Evolutionary conservation across 2,888 invertebrate genomes (phyloP), one percentile per base, ranked within the genome.

Genomic region (Brassicogethes aeneus): DNA sequence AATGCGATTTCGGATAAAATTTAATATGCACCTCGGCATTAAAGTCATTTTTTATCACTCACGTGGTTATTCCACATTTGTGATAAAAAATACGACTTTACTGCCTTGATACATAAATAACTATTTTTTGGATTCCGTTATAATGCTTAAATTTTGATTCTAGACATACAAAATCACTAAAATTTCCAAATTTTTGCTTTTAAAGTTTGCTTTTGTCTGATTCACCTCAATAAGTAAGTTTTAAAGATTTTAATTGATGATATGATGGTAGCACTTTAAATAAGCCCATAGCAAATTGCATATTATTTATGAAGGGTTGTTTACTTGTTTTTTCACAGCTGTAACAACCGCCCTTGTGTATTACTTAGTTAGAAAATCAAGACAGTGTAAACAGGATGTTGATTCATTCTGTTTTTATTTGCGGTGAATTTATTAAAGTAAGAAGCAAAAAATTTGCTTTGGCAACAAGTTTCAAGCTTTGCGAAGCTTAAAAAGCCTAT

Each of bases 141-240:
- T n/a, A n/a, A n/a, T n/a, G n/a, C n/a, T n/a, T n/a, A n/a, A n/a
- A n/a, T n/a, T n/a, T n/a, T n/a, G n/a, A n/a, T n/a, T n/a, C n/a
- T n/a, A n/a, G n/a, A n/a, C n/a, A n/a, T n/a, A n/a, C n/a, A n/a
- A n/a, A n/a, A n/a, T n/a, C n/a, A 33, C 23, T 41, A 13, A 41
- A 42, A 17, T 15, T 34, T 43, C 10, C 29, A 43, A n/a, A n/a
- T 43, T 36, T 33, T 42, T 23, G 23, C 23, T 42, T 43, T 36
- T 42, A 43, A 43, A 43, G 41, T 43, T 43, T 43, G 41, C 43
- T 43, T 43, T 43, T 36, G 31, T 43, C 36, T 42, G 41, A 29
- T 36, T 43, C 23, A 43, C 43, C 29, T 43, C 36, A 34, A 43
- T 43, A 23, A 43, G 36, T 37, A 42, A 14, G 36, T 7, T 36